Evolutionary conservation across 2,888 invertebrate species (phyloP).

Genomic region (Melipona bicolor): DNA sequence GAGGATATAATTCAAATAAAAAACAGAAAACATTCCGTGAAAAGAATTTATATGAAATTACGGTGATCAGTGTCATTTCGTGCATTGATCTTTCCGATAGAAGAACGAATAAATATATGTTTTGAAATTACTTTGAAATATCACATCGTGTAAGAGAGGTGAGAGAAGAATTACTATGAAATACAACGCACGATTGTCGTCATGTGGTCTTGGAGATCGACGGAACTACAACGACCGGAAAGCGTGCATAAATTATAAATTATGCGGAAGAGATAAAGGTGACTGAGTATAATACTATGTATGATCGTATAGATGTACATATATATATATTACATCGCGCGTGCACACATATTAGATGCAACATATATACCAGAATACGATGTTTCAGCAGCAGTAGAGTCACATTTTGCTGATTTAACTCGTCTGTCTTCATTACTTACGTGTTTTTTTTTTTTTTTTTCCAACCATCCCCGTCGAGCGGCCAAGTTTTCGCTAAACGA

Average conservation of each 20-base stretch:
- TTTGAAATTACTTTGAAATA: neutral
- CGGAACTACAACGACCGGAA: conserved; percentile 35
- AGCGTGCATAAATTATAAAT: conserved; percentile 76
- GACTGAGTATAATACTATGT: conserved; percentile 54
- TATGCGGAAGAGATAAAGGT: conserved; percentile 79
- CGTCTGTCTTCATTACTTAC: conserved; percentile 73
- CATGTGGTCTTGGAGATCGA: conserved; percentile 14
- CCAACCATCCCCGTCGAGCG: neutral
- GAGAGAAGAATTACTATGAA: conserved; percentile 54
- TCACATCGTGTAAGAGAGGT: neutral
- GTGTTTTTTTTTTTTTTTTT: conserved; percentile 34
- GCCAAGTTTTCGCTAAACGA: conserved; percentile 10
- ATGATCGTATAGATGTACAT: conserved; percentile 2
- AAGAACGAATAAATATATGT: neutral
- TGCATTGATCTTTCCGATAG: neutral
- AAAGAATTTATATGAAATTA: neutral
- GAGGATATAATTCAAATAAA: neutral
- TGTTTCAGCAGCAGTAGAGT: neutral
- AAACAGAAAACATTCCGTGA: neutral
- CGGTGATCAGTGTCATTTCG: neutral
- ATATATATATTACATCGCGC: neutral
- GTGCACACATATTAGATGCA: conserved; percentile 12
- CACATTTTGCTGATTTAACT: conserved; percentile 58
- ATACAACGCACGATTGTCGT: conserved; percentile 28
- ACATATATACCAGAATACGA: neutral